Percentiles rank a stretch among this genome's conserved stretches.
These are phyloP conservation scores for Miniopterus natalensis DNA, from an alignment of 2,113 vertebrate species.

Conservation along the genomic window DNA sequence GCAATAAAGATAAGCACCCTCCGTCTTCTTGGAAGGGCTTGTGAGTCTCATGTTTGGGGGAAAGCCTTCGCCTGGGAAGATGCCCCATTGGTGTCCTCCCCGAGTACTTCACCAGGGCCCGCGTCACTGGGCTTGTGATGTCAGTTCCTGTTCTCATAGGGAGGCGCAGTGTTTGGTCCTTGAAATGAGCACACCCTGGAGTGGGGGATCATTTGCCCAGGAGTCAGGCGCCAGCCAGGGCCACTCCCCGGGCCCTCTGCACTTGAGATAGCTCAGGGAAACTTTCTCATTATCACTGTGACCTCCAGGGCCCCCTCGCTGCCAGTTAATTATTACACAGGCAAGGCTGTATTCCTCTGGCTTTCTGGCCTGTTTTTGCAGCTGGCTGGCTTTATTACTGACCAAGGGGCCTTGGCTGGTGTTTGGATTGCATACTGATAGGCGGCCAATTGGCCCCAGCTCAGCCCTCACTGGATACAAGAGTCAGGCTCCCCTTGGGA, in stretches of 20 bases:
- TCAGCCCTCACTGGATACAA: conserved; percentile 35
- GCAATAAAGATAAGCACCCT: conserved; percentile 51
- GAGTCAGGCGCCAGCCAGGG: conserved; percentile 62
- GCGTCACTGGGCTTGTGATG: neutral
- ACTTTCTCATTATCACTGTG: conserved; percentile 74
- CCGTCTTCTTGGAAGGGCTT: conserved; percentile 52
- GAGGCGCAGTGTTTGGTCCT: neutral
- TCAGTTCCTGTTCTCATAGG: neutral
- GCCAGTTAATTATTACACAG: conserved; percentile 88
- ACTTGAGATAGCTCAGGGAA: conserved; percentile 75
- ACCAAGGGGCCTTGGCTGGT: conserved; percentile 83
- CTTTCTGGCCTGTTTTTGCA: conserved; percentile 85
- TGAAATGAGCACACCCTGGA: neutral
- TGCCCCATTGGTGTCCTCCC: neutral
- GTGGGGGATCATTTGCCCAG: neutral
- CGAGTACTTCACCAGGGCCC: neutral
- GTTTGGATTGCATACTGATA: conserved; percentile 84
- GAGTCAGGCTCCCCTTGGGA: conserved; percentile 69
- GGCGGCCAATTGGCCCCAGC: conserved; percentile 79
- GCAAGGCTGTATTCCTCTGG: conserved; percentile 77
- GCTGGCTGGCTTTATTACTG: conserved; percentile 85
- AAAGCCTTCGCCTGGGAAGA: neutral
- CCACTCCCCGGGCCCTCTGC: conserved; percentile 62
- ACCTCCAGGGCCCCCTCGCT: conserved; percentile 80
- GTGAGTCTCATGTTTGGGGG: neutral